Base-by-base conservation (phyloP, 2,797 vertebrate genomes). In the Sus cebifrons region DNA sequence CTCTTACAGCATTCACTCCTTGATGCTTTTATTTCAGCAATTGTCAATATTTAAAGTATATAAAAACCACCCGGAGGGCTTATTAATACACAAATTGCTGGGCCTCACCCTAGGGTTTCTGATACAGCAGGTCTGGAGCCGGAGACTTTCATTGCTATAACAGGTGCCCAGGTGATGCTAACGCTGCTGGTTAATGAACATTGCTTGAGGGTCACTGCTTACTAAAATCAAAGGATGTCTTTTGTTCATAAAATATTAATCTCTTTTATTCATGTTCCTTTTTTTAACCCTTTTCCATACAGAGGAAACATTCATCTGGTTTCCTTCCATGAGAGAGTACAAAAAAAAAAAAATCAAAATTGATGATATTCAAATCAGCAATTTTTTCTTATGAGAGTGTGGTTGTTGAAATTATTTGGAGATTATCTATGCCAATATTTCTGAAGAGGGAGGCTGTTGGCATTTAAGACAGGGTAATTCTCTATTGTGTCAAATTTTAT, bases 191-290 rank as follows among this genome's bases (percentile, higher is more conserved):
- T 90, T 79, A 84, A 16, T 32, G 40, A 90, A 29, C 13, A 54
- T 32, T 68, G 44, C 85, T 82, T 89, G 52, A 73, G 44, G 49
- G n/a, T 16, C 25, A 64, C 40, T 68, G 13, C n/a, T 95, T 29
- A 68, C 21, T 93, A 84, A 95, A 95, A 25, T 92, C 62, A 97
- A 73, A 68, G 78, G 13, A 82, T 86, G 78, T 68, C 8, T 70
- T 89, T 83, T 92, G 6, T 74, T 85, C 10, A 54, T 56, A 82
- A 87, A 82, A 71, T 89, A 84, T 68, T 65, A 62, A 62, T 54
- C 32, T 36, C 11, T 27, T 65, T 86, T 58, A 60, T 40, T 44
- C 3, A 52, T 68, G 6, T 4, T 64, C 8, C 21, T 75, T 85
- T 62, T 40, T 32, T 10, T 20, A 81, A 82, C 2, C 32, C 73